Conservation (phyloP, 1,140 invertebrate species). For the Chymomyza costata region DNA sequence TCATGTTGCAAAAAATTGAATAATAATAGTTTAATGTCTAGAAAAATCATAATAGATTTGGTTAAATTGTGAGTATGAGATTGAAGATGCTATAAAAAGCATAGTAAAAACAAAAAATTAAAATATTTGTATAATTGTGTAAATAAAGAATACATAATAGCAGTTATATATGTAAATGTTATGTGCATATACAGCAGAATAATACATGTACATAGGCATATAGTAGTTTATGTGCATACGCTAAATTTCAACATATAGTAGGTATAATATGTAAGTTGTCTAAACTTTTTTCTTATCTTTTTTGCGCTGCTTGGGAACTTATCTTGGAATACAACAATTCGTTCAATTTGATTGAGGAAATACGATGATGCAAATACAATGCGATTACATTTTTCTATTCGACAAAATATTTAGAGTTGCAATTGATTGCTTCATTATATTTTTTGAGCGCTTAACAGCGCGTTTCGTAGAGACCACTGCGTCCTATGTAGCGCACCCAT, state of each 20-base stretch:
- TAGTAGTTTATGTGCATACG: conserved; percentile 1
- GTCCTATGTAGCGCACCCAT: conserved; percentile 99
- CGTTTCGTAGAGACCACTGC: conserved; percentile 99
- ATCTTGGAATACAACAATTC: conserved; percentile 62
- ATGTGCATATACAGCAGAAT: conserved; percentile 4
- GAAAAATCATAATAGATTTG: conserved; percentile 38
- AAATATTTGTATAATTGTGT: conserved; percentile 44
- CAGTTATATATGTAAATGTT: conserved; percentile 41
- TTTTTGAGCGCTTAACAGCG: conserved; percentile 84
- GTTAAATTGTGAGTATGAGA: conserved; percentile 52
- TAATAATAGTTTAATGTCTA: conserved; percentile 29
- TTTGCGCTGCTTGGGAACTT: conserved; percentile 43
- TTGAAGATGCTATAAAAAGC: conserved; percentile 44
- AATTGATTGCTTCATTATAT: conserved; percentile 31
- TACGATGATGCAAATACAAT: conserved; percentile 53
- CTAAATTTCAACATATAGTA: no score
- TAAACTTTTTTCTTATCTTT: no score
- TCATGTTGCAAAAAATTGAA: conserved; percentile 40
- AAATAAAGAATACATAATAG: conserved; percentile 60
- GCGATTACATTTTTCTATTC: conserved; percentile 45
- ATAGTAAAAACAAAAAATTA: conserved; percentile 60
- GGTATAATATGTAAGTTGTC: conserved; percentile 10
- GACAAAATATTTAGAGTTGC: conserved; percentile 32
- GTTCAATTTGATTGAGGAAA: conserved; percentile 66
- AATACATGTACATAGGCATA: neutral